Evolutionary conservation across 1,140 invertebrate species (phyloP), one percentile per base, ranked within the genome.

Genomic region (Drosophila rhopaloa): DNA sequence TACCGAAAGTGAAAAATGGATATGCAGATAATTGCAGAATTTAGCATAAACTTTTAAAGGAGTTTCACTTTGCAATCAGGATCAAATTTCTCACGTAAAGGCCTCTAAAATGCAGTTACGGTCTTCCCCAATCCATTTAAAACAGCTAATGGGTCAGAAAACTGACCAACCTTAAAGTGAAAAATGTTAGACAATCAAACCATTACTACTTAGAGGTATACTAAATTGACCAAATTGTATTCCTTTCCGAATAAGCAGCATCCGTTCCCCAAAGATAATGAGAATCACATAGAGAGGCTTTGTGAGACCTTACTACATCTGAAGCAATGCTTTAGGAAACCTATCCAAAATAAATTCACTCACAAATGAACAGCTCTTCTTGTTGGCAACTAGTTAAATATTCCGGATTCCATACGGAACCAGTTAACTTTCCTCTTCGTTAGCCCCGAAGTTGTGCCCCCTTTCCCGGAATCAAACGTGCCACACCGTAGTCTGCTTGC

Each of bases 381-480:
- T 65, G 29, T 50, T 68, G 38, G 27, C 60, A 65, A 66, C 60
- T 66, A 51, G 62, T 68, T 68, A 37, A 68, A 67, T 66, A 68
- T 66, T 68, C 48, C 65, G 37, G 65, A 66, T 68, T 66, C 65
- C 65, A 11, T 27, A 66, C 29, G 38, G 61, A 32, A 68, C 65
- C 38, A 66, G 60, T 68, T 68, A 68, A 66, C 65, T 68, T 66
- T 65, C 61, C 65, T 68, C 60, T 51, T 68, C 65, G 65, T 68
- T 68, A 62, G 57, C 29, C 5, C n/a, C 24, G n/a, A 29, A 27
- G 19, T 47, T 27, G 19, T 24, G 37, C 24, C 38, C 16, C n/a
- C 38, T 43, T n/a, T 13, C 29, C 19, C 7, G 41, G 59, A 38
- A 63, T 63, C 62, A 65, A 66, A 66, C 62, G 48, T 48, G 59